Conservation (phyloP, 2,113 vertebrate species). For the rabbit (Oryctolagus cuniculus) region mOryCun1.1 NC_091432.1:143372001-143372500, state of each 20-base stretch:
- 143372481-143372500: not conserved
- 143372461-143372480: not conserved
- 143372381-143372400: not conserved
- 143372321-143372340: not conserved
- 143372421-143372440: not conserved
- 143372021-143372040: not conserved
- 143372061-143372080: not conserved
- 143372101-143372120: not conserved
- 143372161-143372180: not conserved
- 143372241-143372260: not conserved
- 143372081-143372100: not conserved
- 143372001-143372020: not conserved
- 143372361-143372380: not conserved
- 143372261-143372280: not conserved
- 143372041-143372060: not conserved
- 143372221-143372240: not conserved
- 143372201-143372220: not conserved
- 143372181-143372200: not conserved
- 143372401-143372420: not conserved
- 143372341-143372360: not conserved
- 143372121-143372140: not conserved
- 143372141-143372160: not conserved
- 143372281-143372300: not conserved
- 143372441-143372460: not conserved
- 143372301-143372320: not conserved